phyloP scores from a whole-genome alignment of 2,888 invertebrate species.

The Ellobium chinense region DNA sequence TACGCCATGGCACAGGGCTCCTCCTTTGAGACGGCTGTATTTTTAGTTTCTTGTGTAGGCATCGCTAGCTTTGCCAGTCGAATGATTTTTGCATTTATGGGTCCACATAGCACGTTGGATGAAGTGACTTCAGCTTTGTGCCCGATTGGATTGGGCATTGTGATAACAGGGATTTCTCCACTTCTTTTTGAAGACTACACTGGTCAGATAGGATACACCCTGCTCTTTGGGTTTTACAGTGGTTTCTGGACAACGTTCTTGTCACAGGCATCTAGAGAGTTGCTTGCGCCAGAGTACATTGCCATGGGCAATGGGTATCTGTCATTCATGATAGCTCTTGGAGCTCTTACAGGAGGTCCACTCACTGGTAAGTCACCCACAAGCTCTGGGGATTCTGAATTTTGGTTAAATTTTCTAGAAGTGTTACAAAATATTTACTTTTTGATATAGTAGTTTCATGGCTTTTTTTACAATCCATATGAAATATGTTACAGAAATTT shows the following conservation, averaged over 20 bases:
- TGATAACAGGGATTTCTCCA: conserved; percentile 73
- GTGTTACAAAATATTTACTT: too few relatives aligned
- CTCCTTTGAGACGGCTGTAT: conserved; percentile 63
- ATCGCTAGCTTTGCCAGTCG: conserved; percentile 71
- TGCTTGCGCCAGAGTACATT: conserved; percentile 73
- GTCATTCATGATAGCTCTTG: conserved; percentile 73
- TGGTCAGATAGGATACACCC: conserved; percentile 74
- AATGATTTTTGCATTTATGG: conserved; percentile 74
- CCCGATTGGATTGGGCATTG: conserved; percentile 70
- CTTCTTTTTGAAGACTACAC: conserved; percentile 73
- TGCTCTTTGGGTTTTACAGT: conserved; percentile 75
- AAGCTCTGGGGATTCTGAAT: background rate
- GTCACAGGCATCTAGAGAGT: conserved; percentile 69
- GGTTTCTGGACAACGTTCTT: conserved; percentile 77
- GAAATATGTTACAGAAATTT: too few relatives aligned
- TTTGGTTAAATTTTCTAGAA: background rate
- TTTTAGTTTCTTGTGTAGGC: conserved; percentile 72
- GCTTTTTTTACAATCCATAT: too few relatives aligned
- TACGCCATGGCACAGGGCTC: conserved; percentile 70
- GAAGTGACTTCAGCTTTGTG: conserved; percentile 72
- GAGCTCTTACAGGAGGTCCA: conserved; percentile 71
- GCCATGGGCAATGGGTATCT: conserved; percentile 75
- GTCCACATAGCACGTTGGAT: conserved; percentile 73
- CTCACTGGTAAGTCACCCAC: conserved; percentile 63
- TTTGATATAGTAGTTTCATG: too few relatives aligned